Evolutionary conservation across 2,888 invertebrate genomes (phyloP), one percentile per base, ranked within the genome.

Genomic region (Zygothrica quintamaculata): DNA sequence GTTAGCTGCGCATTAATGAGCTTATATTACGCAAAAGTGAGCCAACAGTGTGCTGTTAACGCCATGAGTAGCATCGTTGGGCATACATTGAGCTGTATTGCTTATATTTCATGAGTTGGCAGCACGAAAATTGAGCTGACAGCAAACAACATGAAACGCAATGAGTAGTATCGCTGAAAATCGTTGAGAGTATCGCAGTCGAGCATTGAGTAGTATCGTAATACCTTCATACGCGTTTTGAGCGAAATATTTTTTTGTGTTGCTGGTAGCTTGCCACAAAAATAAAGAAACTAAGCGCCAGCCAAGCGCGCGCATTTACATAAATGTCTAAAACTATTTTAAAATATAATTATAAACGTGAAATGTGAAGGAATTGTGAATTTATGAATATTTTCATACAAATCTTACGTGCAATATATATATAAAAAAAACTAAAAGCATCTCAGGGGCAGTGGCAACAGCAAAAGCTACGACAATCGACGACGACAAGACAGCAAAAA

Each of bases 181-280:
- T 12, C 8, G 12, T 64, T 60, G 70, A 71, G 70, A 69, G 64
- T 58, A 69, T 69, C 68, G 68, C 42, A 26, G 51, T 36, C 22
- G 16, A n/a, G 36, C 42, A 39, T 48, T 67, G 58, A 71, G 71
- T 58, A 68, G 73, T 68, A 72, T 73, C 61, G 74, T 25, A 7
- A 25, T 43, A 37, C 67, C 71, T 43, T 59, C 59, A 62, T 74
- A 56, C 71, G 75, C 72, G 51, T 51, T 61, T 79, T 82, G 72
- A 77, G 77, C 77, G 36, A 73, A 72, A 59, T 46, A 60, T 47
- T 60, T 58, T n/a, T 48, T 48, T 34, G 55, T 56, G 65, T 34
- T 53, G 65, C 48, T 71, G 48, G 33, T 52, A 47, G 56, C 31
- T 15, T 59, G 65, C 43, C 55, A 60, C 61, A 66, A 53, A 64